phyloP scores from a whole-genome alignment of 2,888 invertebrate species.

The Theretra japonica region DNA sequence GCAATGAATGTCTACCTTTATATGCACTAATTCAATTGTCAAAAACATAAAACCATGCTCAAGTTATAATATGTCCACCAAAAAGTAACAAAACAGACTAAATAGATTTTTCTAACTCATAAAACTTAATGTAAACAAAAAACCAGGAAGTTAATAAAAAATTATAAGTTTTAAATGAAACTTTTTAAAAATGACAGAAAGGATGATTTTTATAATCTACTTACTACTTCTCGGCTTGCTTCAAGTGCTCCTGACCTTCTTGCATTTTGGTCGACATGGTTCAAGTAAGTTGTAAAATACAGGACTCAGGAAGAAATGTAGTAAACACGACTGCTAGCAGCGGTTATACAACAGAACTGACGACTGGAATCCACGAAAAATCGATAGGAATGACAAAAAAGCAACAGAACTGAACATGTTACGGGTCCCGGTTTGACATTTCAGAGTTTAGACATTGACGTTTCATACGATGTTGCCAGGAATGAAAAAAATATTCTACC shows the following conservation, averaged over 20 bases:
- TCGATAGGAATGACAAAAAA: slow-evolving; percentile 28
- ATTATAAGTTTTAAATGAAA: background rate
- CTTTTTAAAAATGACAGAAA: background rate
- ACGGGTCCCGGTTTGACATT: slow-evolving; percentile 11
- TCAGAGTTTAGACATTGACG: slow-evolving; percentile 17
- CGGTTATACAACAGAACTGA: slow-evolving; percentile 27
- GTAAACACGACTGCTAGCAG: slow-evolving; percentile 25
- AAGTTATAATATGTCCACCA: too few relatives aligned
- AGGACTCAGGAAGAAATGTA: background rate
- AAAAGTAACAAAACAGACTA: too few relatives aligned
- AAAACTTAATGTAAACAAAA: too few relatives aligned
- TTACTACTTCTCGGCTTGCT: slow-evolving; percentile 93
- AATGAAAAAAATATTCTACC: background rate
- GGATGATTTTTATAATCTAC: slow-evolving; percentile 39
- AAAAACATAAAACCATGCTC: background rate
- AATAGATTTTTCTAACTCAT: too few relatives aligned
- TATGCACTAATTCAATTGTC: background rate
- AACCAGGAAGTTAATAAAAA: background rate
- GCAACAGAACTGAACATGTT: slow-evolving; percentile 25
- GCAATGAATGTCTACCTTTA: background rate
- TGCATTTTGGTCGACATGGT: slow-evolving; percentile 84
- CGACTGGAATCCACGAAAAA: slow-evolving; percentile 27
- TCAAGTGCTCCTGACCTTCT: slow-evolving; percentile 92
- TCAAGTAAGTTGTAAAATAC: background rate
- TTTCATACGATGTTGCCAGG: background rate